Evolutionary conservation across 2,797 vertebrate genomes (phyloP), one percentile per base, ranked within the genome.

Genomic region (Hylomyscus alleni): DNA sequence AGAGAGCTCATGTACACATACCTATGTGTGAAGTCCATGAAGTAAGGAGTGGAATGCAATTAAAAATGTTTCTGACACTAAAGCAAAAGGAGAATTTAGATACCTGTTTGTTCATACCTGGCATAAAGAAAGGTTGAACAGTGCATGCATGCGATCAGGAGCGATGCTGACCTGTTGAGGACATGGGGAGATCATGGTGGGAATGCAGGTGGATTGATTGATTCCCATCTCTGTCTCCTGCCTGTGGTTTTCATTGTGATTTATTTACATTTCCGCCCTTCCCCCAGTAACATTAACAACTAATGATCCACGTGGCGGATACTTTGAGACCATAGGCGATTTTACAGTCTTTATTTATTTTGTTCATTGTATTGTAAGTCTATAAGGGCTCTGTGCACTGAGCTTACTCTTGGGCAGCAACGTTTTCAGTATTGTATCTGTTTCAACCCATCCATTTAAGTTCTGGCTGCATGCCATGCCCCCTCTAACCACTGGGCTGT

Each of bases 181-280:
- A 60, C n/a, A 60, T 9, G 40, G 19, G n/a, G 15, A 60, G 14
- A 12, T 0, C 3, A 13, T 10, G 26, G 29, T 2, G 65, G 6
- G 2, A 13, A 20, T 11, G 8, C 3, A 19, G 52, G 5, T 44
- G n/a, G 9, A 34, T n/a, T n/a, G 54, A 15, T 12, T 34, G 29
- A 31, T 87, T 52, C 69, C 69, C 50, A 15, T 73, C 47, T 67
- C 17, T 60, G 19, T 78, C 31, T 78, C 60, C 34, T 95, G 80
- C n/a, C 44, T 9, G 12, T 82, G 29, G 34, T 73, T 93, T 95
- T 54, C 12, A 83, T 82, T 75, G 91, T 72, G 75, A 91, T 58
- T 37, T 17, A 40, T 67, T 82, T 89, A 69, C 47, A 22, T 54
- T 0, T 12, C 1, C n/a, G 14, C 47, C 29, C 7, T 34, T 4